Percentiles rank a stretch among this genome's conserved stretches.
Conservation (phyloP, 2,888 invertebrate species). For the Galeopsomyia nigrocyanea region DNA sequence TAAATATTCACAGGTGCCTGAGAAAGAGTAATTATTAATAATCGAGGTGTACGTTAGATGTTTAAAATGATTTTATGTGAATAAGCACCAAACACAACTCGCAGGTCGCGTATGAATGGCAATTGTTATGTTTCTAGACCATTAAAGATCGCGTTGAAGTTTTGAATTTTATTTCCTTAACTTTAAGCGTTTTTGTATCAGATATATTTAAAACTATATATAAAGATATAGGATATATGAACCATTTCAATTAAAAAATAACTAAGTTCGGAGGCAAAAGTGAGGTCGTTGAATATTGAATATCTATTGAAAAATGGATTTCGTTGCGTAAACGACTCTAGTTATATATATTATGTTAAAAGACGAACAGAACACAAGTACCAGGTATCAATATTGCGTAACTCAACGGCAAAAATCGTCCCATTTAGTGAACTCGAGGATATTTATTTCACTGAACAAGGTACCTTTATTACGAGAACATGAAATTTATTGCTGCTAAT, state of each 20-base stretch:
- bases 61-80: conserved; percentile 27
- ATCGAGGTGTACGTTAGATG: conserved; percentile 40
- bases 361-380: background rate
- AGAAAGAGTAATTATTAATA: conserved; percentile 51
- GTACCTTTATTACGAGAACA: background rate
- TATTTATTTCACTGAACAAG: background rate
- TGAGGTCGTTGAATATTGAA: background rate
- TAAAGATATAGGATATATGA: conserved; percentile 26
- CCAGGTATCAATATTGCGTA: conserved; percentile 12
- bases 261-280: background rate
- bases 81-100: conserved; percentile 26
- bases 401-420: background rate
- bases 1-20: conserved; percentile 68
- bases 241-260: conserved; percentile 19
- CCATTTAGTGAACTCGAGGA: background rate
- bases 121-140: conserved; percentile 19
- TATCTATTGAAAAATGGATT: conserved; percentile 29
- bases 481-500: conserved; percentile 13
- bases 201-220: conserved; percentile 34
- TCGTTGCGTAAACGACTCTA: conserved; percentile 36
- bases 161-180: conserved; percentile 18
- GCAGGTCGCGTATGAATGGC: conserved; percentile 11
- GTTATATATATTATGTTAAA: conserved; percentile 23
- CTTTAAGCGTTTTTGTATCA: conserved; percentile 33
- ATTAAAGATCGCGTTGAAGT: conserved; percentile 15